These are phyloP conservation scores for Coturnix japonica DNA, from an alignment of 2,113 vertebrate genomes.

Conservation along the genomic window DNA sequence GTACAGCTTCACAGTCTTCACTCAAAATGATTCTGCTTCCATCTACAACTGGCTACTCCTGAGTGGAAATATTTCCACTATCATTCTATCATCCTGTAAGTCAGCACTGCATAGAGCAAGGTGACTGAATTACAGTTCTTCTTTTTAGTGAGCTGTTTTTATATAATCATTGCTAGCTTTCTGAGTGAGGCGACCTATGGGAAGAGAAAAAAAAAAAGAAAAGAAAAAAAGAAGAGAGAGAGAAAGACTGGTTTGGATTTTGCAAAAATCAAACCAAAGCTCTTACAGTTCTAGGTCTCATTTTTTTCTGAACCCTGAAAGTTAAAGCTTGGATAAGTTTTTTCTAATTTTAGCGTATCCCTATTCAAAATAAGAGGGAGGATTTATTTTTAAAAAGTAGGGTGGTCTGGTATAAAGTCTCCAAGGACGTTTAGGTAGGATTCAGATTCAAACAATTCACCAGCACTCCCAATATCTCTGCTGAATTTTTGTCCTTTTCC, in stretches of 20 bases:
- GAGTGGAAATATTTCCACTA: not conserved
- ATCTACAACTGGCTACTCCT: not conserved
- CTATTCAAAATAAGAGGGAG: slow-evolving; percentile 47
- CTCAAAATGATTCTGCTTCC: not conserved
- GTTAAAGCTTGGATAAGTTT: slow-evolving; percentile 16
- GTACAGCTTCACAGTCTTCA: not conserved
- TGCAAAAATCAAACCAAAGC: slow-evolving; percentile 33
- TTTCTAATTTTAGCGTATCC: slow-evolving; percentile 37
- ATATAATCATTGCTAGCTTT: not conserved
- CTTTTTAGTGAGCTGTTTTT: not conserved
- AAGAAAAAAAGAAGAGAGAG: not conserved
- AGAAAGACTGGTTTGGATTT: not conserved
- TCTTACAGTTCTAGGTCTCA: slow-evolving; percentile 8
- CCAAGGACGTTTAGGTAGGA: slow-evolving; percentile 27
- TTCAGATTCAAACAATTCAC: slow-evolving; percentile 9
- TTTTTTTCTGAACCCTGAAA: slow-evolving; percentile 22
- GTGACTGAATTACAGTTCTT: not conserved
- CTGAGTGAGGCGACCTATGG: not conserved
- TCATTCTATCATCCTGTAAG: not conserved
- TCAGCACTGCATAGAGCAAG: not conserved
- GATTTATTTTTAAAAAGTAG: slow-evolving; percentile 44
- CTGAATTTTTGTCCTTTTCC: slow-evolving; percentile 2
- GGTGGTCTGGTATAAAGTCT: not conserved
- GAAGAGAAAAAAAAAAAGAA: too few species aligned
- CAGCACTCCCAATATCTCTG: not conserved